Evolutionary conservation across 2,888 invertebrate genomes (phyloP).

Genomic region (Xanthorhoe spadicearia): DNA sequence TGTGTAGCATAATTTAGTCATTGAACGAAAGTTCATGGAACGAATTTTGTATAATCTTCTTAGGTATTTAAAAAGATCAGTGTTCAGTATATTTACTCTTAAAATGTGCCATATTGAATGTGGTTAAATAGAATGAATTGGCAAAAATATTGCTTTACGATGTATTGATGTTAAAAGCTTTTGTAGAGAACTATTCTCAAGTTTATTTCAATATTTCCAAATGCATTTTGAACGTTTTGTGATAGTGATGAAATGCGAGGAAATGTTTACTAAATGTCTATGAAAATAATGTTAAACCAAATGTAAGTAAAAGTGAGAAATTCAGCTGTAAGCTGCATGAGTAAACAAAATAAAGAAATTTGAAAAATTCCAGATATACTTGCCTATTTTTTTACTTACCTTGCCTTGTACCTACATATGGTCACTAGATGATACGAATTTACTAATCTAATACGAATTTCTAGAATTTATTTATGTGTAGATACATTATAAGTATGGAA

Average conservation of each 20-base stretch:
- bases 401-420: neutral
- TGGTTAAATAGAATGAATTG: slow-evolving; percentile 44
- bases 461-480: no score
- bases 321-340: slow-evolving; percentile 73
- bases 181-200: slow-evolving; percentile 40
- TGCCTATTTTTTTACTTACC: slow-evolving; percentile 9
- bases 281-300: slow-evolving; percentile 18
- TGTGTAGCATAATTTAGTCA: slow-evolving; percentile 45
- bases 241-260: slow-evolving; percentile 15
- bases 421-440: no score
- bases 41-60: slow-evolving; percentile 40
- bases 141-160: slow-evolving; percentile 19
- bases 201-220: slow-evolving; percentile 6
- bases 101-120: slow-evolving; percentile 58
- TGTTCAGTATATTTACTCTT: slow-evolving; percentile 42
- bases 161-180: slow-evolving; percentile 2
- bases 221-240: slow-evolving; percentile 18
- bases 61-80: slow-evolving; percentile 32
- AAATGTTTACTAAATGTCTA: slow-evolving; percentile 17
- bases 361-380: slow-evolving; percentile 3
- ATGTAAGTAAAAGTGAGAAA: slow-evolving; percentile 10
- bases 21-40: slow-evolving; percentile 50
- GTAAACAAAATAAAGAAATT: slow-evolving; percentile 37
- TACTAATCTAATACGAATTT: no score
- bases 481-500: no score